Evolutionary conservation across 2,888 invertebrate genomes (phyloP).

Genomic region (Himalopsyche kuldschensis): DNA sequence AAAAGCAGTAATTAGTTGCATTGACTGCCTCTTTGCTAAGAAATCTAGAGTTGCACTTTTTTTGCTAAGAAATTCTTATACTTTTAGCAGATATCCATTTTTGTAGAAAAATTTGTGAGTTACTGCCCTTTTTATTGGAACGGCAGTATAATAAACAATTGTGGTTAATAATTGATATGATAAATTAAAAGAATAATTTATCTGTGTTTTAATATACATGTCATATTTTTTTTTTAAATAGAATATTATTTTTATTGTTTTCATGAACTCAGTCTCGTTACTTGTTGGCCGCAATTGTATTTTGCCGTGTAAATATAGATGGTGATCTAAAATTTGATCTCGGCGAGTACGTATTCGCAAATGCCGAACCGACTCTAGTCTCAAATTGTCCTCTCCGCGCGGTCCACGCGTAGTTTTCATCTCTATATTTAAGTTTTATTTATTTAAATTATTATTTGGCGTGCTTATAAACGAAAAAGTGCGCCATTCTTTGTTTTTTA

Average conservation of each 20-base stretch:
- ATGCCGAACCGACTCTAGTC: slow-evolving; percentile 18
- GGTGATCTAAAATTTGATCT: slow-evolving; percentile 33
- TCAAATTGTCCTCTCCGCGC: slow-evolving; percentile 62
- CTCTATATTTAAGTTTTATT: slow-evolving; percentile 8
- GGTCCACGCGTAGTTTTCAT: slow-evolving; percentile 58
- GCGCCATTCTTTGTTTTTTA: neutral
- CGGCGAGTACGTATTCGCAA: slow-evolving; percentile 4
- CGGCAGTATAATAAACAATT: too few relatives aligned
- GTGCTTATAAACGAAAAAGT: neutral
- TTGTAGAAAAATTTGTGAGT: too few relatives aligned
- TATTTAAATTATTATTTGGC: slow-evolving; percentile 13
- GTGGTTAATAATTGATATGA: too few relatives aligned
- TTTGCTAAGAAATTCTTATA: too few relatives aligned
- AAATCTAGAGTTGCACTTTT: too few relatives aligned
- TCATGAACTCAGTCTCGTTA: neutral
- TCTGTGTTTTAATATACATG: too few relatives aligned
- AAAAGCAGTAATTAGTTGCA: too few relatives aligned
- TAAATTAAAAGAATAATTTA: too few relatives aligned
- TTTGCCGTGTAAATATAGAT: slow-evolving; percentile 34
- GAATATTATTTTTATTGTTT: neutral
- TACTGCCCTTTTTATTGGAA: too few relatives aligned
- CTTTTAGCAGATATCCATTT: too few relatives aligned
- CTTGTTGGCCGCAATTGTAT: neutral
- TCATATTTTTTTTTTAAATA: too few relatives aligned
- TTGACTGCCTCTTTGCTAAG: too few relatives aligned